Evolutionary conservation across 2,797 vertebrate genomes (phyloP).

Genomic region (Darevskia mixta): DNA sequence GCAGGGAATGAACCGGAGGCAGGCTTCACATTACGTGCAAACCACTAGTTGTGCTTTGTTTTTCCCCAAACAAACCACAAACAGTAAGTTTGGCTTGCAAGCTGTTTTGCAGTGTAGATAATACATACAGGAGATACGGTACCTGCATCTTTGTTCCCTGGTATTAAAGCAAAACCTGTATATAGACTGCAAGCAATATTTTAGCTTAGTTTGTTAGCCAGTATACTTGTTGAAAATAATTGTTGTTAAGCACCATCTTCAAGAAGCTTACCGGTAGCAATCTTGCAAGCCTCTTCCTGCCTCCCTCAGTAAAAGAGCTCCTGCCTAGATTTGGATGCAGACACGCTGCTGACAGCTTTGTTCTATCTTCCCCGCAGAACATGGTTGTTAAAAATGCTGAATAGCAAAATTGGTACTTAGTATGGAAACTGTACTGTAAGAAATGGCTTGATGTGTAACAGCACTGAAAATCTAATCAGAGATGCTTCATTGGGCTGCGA

Average conservation of each 20-base stretch:
- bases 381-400: conserved; percentile 46
- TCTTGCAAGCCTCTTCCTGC: background rate
- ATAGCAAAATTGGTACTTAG: accelerated
- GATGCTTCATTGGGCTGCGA: conserved; percentile 65
- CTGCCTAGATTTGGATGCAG: background rate
- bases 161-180: background rate
- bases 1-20: too few relatives aligned
- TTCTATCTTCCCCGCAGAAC: background rate
- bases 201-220: background rate
- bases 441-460: conserved; percentile 59
- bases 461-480: conserved; percentile 72
- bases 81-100: too few relatives aligned
- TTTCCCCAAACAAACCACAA: too few relatives aligned
- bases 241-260: background rate
- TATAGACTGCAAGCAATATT: background rate
- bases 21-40: too few relatives aligned
- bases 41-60: too few relatives aligned
- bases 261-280: background rate
- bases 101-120: too few relatives aligned
- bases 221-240: background rate
- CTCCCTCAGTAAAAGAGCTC: background rate
- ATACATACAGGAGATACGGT: too few relatives aligned
- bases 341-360: background rate
- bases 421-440: conserved; percentile 21
- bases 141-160: background rate